Percentiles rank a stretch among this genome's conserved stretches.
Evolutionary conservation across 2,113 vertebrate genomes (phyloP).

Genomic region (Notothenia coriiceps): DNA sequence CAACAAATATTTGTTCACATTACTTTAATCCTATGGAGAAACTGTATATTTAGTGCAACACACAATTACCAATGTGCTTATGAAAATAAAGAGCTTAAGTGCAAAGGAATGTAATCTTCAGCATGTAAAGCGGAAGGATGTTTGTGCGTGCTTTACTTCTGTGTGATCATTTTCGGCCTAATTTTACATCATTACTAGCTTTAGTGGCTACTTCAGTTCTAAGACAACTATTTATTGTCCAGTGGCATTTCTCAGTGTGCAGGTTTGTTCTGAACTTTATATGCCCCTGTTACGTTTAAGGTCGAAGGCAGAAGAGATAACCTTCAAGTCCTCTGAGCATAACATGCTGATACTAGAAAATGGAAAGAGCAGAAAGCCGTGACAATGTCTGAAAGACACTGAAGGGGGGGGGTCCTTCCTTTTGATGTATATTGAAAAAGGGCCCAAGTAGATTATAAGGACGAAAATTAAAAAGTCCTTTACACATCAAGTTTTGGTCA

Average conservation of each 20-base stretch:
- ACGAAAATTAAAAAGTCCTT: conserved; percentile 5
- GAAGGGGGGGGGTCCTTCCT: not conserved
- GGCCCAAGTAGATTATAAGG: conserved; percentile 17
- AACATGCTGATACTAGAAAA: conserved; percentile 37
- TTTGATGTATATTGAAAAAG: conserved; percentile 19
- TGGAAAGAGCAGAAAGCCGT: conserved; percentile 25
- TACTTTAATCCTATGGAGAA: not conserved
- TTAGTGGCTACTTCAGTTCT: not conserved
- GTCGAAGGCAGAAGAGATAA: conserved; percentile 21
- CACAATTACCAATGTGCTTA: too few species aligned
- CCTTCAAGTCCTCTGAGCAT: conserved; percentile 25
- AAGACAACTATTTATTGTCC: not conserved
- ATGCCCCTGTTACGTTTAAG: conserved; percentile 11
- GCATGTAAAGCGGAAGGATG: too few species aligned
- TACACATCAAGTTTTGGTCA: conserved; percentile 47
- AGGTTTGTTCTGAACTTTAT: conserved; percentile 13
- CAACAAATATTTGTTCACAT: not conserved
- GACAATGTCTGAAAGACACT: not conserved
- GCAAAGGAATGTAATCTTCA: too few species aligned
- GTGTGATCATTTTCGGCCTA: too few species aligned
- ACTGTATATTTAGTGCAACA: too few species aligned
- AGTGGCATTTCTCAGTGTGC: conserved; percentile 6
- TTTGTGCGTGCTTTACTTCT: not conserved
- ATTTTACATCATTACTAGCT: not conserved
- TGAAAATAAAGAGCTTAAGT: too few species aligned